Conservation (phyloP, 2,888 invertebrate species). For the Drosophila sordidula region DNA sequence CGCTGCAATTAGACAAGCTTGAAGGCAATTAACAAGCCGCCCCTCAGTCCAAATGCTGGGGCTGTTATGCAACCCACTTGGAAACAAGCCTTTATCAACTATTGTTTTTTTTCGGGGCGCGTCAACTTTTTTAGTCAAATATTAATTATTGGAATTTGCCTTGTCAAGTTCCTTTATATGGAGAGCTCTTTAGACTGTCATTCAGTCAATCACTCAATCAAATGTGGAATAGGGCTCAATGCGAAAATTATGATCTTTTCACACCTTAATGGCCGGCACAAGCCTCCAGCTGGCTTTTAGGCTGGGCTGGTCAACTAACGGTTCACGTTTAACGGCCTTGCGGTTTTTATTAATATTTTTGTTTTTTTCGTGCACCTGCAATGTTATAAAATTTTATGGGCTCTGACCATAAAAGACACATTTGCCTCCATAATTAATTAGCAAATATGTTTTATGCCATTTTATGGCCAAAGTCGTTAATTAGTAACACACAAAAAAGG, state of each 20-base stretch:
- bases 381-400: conserved; percentile 57
- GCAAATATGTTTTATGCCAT: conserved; percentile 56
- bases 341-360: conserved; percentile 11
- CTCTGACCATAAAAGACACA: conserved; percentile 48
- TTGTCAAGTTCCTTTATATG: not conserved
- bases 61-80: conserved; percentile 8
- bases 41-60: too few relatives aligned
- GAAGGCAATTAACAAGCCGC: conserved; percentile 48
- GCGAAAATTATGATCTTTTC: conserved; percentile 55
- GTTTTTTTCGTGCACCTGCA: conserved; percentile 35
- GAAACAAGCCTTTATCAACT: conserved; percentile 9
- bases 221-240: conserved; percentile 20
- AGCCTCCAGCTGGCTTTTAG: conserved; percentile 30
- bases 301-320: conserved; percentile 19
- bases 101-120: conserved; percentile 15
- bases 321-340: conserved; percentile 26
- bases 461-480: conserved; percentile 51
- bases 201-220: conserved; percentile 26
- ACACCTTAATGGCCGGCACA: conserved; percentile 53
- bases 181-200: not conserved
- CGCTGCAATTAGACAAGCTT: conserved; percentile 38
- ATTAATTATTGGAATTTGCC: conserved; percentile 7
- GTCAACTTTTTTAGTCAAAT: conserved; percentile 14
- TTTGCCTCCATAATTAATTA: conserved; percentile 65
- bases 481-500: conserved; percentile 24